Conservation (phyloP, 2,113 vertebrate genomes). For the Cathartes aura region DNA sequence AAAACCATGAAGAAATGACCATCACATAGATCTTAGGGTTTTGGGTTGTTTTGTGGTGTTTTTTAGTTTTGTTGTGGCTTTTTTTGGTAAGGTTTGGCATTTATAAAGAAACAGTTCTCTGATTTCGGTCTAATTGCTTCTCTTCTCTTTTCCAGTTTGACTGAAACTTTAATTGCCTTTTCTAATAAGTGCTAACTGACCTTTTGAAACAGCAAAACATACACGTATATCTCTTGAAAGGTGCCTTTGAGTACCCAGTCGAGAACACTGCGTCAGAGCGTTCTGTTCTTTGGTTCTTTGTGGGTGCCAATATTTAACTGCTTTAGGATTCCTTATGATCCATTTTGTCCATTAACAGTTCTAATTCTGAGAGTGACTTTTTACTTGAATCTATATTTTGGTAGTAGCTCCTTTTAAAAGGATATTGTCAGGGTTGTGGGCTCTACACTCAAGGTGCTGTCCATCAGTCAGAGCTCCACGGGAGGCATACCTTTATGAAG, state of each 20-base stretch:
- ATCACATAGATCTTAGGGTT: background rate
- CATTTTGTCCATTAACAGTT: background rate
- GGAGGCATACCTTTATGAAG: background rate
- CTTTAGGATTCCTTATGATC: slow-evolving; percentile 20
- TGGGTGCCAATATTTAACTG: slow-evolving; percentile 13
- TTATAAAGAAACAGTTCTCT: slow-evolving; percentile 8
- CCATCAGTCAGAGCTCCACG: background rate
- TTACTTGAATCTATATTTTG: slow-evolving; percentile 29
- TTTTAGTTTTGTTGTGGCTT: background rate
- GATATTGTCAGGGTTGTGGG: background rate
- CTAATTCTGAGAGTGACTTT: background rate
- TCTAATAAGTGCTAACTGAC: slow-evolving; percentile 34
- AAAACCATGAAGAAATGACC: background rate
- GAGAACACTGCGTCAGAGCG: background rate
- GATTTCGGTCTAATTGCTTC: background rate
- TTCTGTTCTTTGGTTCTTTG: background rate
- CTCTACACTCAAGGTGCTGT: background rate
- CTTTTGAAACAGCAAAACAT: slow-evolving; percentile 29
- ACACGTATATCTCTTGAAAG: slow-evolving; percentile 29
- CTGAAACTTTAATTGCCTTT: slow-evolving; percentile 45
- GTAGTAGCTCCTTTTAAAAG: background rate
- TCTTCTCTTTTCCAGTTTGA: slow-evolving; percentile 6
- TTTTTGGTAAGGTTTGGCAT: background rate
- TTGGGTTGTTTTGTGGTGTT: background rate
- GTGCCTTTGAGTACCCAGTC: slow-evolving; percentile 16